Conservation (phyloP, 2,888 invertebrate genomes). For the Parnassius glacialis region DNA sequence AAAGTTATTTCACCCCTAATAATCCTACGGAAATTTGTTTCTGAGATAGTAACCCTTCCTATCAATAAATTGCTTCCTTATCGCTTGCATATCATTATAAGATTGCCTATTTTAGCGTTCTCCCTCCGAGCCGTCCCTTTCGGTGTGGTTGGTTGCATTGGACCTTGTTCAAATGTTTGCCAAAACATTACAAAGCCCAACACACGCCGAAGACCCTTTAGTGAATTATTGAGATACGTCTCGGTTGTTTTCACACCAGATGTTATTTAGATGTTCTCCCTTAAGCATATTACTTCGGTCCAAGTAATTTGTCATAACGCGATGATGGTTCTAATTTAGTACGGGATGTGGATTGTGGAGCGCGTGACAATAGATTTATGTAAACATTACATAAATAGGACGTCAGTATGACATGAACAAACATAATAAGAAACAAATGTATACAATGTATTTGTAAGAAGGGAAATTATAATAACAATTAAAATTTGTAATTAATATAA, state of each 20-base stretch:
- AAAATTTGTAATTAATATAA: too few relatives aligned
- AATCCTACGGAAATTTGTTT: conserved; percentile 23
- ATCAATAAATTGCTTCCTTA: conserved; percentile 27
- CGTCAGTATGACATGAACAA: neutral
- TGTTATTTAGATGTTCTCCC: conserved; percentile 33
- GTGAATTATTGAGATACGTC: conserved; percentile 56
- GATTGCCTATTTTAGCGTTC: conserved; percentile 6
- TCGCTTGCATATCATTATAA: conserved; percentile 25
- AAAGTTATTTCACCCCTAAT: conserved; percentile 26
- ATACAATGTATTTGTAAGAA: too few relatives aligned
- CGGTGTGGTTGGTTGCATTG: conserved; percentile 23
- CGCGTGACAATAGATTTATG: conserved; percentile 35
- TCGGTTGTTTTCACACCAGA: conserved; percentile 29
- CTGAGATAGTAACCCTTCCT: conserved; percentile 19
- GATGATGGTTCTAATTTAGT: conserved; percentile 65
- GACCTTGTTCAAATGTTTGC: conserved; percentile 57
- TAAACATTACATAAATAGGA: conserved; percentile 7
- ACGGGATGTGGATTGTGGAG: conserved; percentile 39
- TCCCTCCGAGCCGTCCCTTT: conserved; percentile 2
- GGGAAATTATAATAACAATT: too few relatives aligned
- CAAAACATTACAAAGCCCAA: conserved; percentile 43
- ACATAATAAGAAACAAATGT: too few relatives aligned
- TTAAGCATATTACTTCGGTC: conserved; percentile 51
- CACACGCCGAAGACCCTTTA: conserved; percentile 27
- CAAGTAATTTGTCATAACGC: conserved; percentile 66